Percentiles rank a stretch among this genome's conserved stretches.
These are phyloP conservation scores for Entelurus aequoreus DNA, from an alignment of 2,113 vertebrate species.

Conservation along the genomic window DNA sequence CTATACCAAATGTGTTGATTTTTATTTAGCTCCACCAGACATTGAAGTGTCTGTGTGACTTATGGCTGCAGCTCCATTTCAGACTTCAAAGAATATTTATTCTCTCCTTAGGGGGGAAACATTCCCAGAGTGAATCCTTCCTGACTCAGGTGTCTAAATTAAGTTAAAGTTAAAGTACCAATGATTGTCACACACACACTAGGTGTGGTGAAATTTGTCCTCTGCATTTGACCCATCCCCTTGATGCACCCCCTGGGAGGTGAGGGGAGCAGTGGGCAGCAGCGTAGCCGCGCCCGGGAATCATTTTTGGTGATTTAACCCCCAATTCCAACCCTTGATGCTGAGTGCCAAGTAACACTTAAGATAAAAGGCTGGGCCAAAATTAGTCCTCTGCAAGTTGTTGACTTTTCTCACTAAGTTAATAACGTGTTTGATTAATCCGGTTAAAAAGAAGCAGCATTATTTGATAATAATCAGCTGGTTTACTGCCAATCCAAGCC, in stretches of 20 bases:
- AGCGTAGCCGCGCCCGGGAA: too few relatives aligned
- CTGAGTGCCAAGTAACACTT: too few relatives aligned
- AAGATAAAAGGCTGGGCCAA: slow-evolving; percentile 35
- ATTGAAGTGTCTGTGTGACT: neutral
- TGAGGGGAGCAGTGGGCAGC: too few relatives aligned
- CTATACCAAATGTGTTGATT: neutral
- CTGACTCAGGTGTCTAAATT: neutral
- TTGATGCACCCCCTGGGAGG: too few relatives aligned
- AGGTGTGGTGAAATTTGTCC: too few relatives aligned
- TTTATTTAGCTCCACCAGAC: neutral
- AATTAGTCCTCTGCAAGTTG: slow-evolving; percentile 15
- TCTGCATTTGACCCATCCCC: too few relatives aligned
- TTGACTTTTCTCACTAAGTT: slow-evolving; percentile 24
- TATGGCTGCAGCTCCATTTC: neutral
- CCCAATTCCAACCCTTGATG: too few relatives aligned
- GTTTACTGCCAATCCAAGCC: neutral
- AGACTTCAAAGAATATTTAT: neutral
- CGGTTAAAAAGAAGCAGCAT: slow-evolving; percentile 1
- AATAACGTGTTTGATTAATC: too few relatives aligned
- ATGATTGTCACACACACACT: too few relatives aligned
- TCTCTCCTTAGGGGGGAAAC: neutral
- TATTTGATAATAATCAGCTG: neutral
- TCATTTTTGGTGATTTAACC: too few relatives aligned
- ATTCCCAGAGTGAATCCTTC: neutral
- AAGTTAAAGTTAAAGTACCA: too few relatives aligned